Evolutionary conservation across 1,140 invertebrate genomes (phyloP), one percentile per base, ranked within the genome.

Genomic region (Cataglyphis hispanica): DNA sequence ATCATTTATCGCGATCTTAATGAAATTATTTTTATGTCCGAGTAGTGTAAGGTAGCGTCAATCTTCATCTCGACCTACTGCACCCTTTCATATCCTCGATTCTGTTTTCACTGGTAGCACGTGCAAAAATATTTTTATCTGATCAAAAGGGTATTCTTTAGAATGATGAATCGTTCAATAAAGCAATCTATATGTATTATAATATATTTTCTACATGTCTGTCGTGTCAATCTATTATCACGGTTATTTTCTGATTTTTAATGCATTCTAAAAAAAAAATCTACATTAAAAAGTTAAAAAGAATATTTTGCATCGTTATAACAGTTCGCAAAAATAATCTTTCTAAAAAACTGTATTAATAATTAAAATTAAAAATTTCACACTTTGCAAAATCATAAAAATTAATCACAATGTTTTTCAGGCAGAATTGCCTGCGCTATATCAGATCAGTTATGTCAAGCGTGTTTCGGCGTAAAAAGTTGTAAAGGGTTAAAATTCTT

Each of bases 11-110:
- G 67, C 67, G 19, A 72, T 72, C 78, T 83, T 83, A 74, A 83
- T 83, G 67, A 83, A 83, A 83, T 83, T 83, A 56, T 83, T 74
- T 81, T 83, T 83, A 83, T 61, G 53, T 56, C 5, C 25, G 53
- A 43, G 25, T 70, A 66, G 83, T 31, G 72, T 64, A 60, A 77
- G 61, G 27, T 40, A 78, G 34, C 13, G 70, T 77, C 81, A 76
- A 72, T 58, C 70, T 84, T 22, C 72, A 53, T 64, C 70, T 77
- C 74, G 43, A 66, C 13, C 43, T 40, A 53, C 22, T 27, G 61
- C 19, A 40, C 78, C 37, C 78, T 72, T 66, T 72, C 43, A 81
- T 81, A 72, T 72, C 58, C 66, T 81, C 37, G 10, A 34, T 13
- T 10, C 1, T 27, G n/a, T 69, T 66, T 81, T 74, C 37, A 19